Percentiles rank a stretch among this genome's conserved stretches.
These are phyloP conservation scores for Sphenopsis melanotis DNA, from an alignment of 2,797 vertebrate species.

Conservation along the genomic window DNA sequence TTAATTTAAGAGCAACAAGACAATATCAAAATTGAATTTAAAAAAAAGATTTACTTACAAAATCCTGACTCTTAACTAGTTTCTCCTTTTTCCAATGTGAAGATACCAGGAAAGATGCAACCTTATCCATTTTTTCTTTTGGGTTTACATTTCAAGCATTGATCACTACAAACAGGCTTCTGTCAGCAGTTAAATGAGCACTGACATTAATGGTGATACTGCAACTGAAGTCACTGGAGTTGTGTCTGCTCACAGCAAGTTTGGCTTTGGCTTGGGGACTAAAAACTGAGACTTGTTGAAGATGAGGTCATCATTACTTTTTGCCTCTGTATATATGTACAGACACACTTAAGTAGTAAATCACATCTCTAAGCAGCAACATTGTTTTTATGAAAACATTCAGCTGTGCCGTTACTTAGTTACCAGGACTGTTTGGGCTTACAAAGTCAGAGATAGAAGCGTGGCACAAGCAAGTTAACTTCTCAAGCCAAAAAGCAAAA, in stretches of 20 bases:
- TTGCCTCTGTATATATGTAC: conserved; percentile 34
- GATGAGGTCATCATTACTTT: conserved; percentile 51
- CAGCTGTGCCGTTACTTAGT: conserved; percentile 43
- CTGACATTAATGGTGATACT: not conserved
- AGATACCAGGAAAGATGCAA: not conserved
- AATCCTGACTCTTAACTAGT: not conserved
- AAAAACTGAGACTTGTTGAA: not conserved
- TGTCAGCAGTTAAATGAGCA: not conserved
- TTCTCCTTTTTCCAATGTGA: not conserved
- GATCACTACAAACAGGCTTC: not conserved
- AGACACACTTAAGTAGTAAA: conserved; percentile 24
- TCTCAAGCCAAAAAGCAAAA: not conserved
- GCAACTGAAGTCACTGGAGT: not conserved
- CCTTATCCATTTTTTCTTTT: not conserved
- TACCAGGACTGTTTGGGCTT: conserved; percentile 27
- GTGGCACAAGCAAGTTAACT: not conserved
- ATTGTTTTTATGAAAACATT: conserved; percentile 56
- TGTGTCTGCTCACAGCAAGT: not conserved
- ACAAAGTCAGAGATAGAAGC: not conserved
- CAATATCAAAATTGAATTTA: not conserved
- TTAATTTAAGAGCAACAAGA: not conserved
- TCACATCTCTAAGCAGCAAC: conserved; percentile 53
- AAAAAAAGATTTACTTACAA: not conserved
- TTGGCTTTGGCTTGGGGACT: not conserved
- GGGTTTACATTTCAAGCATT: not conserved